These are phyloP conservation scores for Rhinella marina DNA, from an alignment of 2,797 vertebrate species.

Conservation along the genomic window DNA sequence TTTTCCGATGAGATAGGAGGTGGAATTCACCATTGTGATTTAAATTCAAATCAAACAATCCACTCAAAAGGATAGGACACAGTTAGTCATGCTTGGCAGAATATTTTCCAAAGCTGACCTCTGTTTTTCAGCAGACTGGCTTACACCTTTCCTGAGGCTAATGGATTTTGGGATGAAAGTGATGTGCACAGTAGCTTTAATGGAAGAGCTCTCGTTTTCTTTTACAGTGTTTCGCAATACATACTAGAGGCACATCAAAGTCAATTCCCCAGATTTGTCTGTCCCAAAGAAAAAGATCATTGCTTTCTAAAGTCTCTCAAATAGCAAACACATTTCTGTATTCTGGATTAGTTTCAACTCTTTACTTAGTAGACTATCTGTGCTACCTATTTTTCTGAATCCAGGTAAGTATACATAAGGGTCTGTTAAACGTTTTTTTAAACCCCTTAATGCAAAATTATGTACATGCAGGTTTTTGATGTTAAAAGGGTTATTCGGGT, in stretches of 20 bases:
- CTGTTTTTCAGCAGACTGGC: conserved; percentile 66
- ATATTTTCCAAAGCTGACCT: conserved; percentile 67
- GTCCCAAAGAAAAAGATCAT: conserved; percentile 59
- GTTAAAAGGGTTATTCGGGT: too few relatives aligned
- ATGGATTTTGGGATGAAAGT: conserved; percentile 56
- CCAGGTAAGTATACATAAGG: not conserved
- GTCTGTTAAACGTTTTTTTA: not conserved
- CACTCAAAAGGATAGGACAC: conserved; percentile 63
- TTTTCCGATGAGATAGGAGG: conserved; percentile 61
- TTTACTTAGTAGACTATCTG: not conserved
- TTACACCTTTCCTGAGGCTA: conserved; percentile 64
- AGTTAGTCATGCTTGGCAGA: conserved; percentile 67
- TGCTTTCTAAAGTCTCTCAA: conserved; percentile 54
- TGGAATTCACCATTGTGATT: conserved; percentile 62
- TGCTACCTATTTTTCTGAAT: not conserved
- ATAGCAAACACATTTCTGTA: conserved; percentile 15
- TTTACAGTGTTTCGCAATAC: conserved; percentile 69
- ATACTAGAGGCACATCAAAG: conserved; percentile 66
- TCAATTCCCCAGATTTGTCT: conserved; percentile 63
- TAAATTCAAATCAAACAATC: conserved; percentile 73
- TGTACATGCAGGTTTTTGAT: too few relatives aligned
- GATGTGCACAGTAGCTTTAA: conserved; percentile 63
- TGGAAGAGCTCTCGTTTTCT: conserved; percentile 66
- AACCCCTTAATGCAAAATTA: too few relatives aligned
- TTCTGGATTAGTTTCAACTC: not conserved